These are phyloP conservation scores for Nycteola revayana DNA, from an alignment of 2,888 invertebrate species.

Conservation along the genomic window DNA sequence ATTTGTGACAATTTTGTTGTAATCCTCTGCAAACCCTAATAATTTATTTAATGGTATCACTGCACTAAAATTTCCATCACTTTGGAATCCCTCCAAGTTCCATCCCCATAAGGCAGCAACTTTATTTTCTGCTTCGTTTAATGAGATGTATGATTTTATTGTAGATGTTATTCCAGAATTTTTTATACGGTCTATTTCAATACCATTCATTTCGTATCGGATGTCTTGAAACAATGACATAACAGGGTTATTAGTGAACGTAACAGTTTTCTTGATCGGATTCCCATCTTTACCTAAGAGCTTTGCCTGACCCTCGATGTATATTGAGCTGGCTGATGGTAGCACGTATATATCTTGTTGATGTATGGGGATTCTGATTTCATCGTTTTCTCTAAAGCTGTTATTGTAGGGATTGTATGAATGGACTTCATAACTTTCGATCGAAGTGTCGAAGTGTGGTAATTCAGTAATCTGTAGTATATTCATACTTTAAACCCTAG, in stretches of 20 bases:
- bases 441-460: slow-evolving; percentile 13
- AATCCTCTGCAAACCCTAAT: slow-evolving; percentile 34
- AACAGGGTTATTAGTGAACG: too few relatives aligned
- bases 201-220: too few relatives aligned
- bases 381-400: too few relatives aligned
- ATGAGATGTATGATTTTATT: too few relatives aligned
- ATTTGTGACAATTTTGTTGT: slow-evolving; percentile 45
- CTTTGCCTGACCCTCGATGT: slow-evolving; percentile 9
- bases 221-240: slow-evolving; percentile 14
- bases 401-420: too few relatives aligned
- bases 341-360: too few relatives aligned
- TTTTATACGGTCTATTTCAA: too few relatives aligned
- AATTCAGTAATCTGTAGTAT: slow-evolving; percentile 9
- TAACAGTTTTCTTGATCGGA: background rate
- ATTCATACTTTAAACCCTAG: too few relatives aligned
- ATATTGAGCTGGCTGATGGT: too few relatives aligned
- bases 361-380: too few relatives aligned
- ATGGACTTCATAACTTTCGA: slow-evolving; percentile 19
- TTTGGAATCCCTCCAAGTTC: slow-evolving; percentile 26
- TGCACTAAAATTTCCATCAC: slow-evolving; percentile 26
- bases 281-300: slow-evolving; percentile 10
- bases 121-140: slow-evolving; percentile 26
- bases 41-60: slow-evolving; percentile 11
- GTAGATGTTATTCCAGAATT: too few relatives aligned
- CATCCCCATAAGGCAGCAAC: slow-evolving; percentile 25